Percentiles rank a stretch among this genome's conserved stretches.
Evolutionary conservation across 2,113 vertebrate genomes (phyloP).

Genomic region (Hypomesus transpacificus): DNA sequence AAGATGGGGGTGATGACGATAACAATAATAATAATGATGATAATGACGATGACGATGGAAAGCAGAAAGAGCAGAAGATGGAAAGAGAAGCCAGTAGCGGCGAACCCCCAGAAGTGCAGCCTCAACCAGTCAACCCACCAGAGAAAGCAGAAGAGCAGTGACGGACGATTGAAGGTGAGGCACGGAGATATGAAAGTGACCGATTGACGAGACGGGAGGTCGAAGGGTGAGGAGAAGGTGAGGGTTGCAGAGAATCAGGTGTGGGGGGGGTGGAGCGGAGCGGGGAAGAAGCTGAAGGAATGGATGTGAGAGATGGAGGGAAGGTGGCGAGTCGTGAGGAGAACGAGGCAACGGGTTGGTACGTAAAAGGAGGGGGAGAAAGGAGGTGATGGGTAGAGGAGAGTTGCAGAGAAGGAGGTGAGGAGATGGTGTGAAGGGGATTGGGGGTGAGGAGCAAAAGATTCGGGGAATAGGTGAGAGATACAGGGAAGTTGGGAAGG

Average conservation of each 20-base stretch:
- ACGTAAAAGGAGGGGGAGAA: not conserved
- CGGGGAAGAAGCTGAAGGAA: conserved; percentile 21
- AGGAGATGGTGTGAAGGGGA: no score
- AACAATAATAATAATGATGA: no score
- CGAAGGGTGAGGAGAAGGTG: not conserved
- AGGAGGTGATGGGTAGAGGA: not conserved
- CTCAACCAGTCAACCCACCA: conserved; percentile 82
- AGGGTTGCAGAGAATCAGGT: conserved; percentile 3
- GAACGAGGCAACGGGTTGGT: conserved; percentile 70
- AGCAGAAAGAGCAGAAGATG: not conserved
- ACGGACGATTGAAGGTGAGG: not conserved
- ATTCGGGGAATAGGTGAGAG: no score
- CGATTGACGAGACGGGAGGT: not conserved
- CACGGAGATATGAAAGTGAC: conserved; percentile 2
- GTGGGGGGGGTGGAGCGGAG: conserved; percentile 63
- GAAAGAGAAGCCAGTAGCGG: not conserved
- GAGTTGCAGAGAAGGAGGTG: not conserved
- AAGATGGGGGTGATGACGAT: conserved; percentile 1
- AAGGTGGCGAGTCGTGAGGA: conserved; percentile 66
- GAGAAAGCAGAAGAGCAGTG: conserved; percentile 82
- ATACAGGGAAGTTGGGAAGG: not conserved
- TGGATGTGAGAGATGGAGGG: conserved; percentile 13
- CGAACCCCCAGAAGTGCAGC: conserved; percentile 65
- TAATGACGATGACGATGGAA: no score
- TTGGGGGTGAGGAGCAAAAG: no score